phyloP scores from a whole-genome alignment of 2,797 vertebrate genomes.

The Poliocrania exsul region DNA sequence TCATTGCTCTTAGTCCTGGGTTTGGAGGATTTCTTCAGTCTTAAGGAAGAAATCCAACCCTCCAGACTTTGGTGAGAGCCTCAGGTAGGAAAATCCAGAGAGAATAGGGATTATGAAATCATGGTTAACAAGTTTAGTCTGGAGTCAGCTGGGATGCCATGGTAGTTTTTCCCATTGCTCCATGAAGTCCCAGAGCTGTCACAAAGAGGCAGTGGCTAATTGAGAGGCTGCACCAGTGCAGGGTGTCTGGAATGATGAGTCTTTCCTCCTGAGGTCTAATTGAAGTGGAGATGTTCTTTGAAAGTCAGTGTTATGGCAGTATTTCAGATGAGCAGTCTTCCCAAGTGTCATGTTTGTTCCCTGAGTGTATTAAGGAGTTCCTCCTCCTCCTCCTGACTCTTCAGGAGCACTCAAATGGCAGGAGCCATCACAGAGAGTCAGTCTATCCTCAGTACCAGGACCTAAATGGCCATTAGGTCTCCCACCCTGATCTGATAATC shows the following conservation, averaged over 20 bases:
- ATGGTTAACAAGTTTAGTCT: background rate
- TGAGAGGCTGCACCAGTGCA: background rate
- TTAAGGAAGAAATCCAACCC: background rate
- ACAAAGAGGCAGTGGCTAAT: background rate
- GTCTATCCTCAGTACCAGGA: background rate
- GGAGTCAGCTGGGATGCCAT: background rate
- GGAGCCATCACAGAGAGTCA: background rate
- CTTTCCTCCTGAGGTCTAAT: background rate
- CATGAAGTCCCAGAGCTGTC: background rate
- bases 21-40: background rate
- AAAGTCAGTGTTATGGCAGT: background rate
- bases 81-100: background rate
- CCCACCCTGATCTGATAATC: background rate
- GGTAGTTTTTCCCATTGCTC: background rate
- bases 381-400: background rate
- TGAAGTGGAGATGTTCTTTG: background rate
- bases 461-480: background rate
- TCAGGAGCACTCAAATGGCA: background rate
- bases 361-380: background rate
- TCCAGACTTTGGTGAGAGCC: background rate
- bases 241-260: fast-evolving
- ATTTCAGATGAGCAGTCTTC: background rate
- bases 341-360: background rate
- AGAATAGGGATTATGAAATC: background rate
- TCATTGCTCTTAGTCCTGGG: background rate